Percentiles rank a stretch among this genome's conserved stretches.
Evolutionary conservation across 2,797 vertebrate genomes (phyloP).

Genomic region (Sciurus carolinensis): DNA sequence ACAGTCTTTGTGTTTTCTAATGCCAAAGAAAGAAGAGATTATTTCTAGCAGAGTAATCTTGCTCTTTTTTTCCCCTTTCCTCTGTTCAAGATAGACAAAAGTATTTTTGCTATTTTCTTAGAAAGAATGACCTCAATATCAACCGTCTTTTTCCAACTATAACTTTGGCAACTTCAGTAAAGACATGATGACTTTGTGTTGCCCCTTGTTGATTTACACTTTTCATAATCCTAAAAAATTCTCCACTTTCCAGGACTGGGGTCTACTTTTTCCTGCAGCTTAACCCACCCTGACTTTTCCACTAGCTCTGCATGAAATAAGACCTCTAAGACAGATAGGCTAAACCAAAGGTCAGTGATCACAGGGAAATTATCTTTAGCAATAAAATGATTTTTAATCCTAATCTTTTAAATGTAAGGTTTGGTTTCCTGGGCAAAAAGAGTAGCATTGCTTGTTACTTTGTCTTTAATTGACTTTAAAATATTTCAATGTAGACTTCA

Average conservation of each 20-base stretch:
- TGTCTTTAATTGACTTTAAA: not conserved
- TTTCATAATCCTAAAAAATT: not conserved
- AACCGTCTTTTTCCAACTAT: not conserved
- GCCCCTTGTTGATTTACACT: not conserved
- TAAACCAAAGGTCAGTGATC: not conserved
- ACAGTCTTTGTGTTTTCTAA: constrained; percentile 57
- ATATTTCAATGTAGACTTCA: constrained; percentile 5
- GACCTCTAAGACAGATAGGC: not conserved
- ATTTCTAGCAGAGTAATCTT: constrained; percentile 19
- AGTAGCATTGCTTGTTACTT: not conserved
- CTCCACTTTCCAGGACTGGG: not conserved
- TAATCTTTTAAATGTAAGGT: not conserved
- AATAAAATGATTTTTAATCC: not conserved
- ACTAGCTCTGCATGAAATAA: not conserved
- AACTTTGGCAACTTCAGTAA: not conserved
- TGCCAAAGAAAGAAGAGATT: not conserved
- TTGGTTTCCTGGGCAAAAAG: not conserved
- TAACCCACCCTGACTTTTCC: not conserved
- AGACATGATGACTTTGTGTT: not conserved
- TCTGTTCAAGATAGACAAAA: not conserved
- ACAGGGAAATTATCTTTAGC: not conserved
- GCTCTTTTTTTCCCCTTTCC: not conserved
- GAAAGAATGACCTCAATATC: not conserved
- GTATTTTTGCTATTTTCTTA: constrained; percentile 43
- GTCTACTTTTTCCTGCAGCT: not conserved